Conservation (phyloP, 2,113 vertebrate genomes). For the Sylvia atricapilla region DNA sequence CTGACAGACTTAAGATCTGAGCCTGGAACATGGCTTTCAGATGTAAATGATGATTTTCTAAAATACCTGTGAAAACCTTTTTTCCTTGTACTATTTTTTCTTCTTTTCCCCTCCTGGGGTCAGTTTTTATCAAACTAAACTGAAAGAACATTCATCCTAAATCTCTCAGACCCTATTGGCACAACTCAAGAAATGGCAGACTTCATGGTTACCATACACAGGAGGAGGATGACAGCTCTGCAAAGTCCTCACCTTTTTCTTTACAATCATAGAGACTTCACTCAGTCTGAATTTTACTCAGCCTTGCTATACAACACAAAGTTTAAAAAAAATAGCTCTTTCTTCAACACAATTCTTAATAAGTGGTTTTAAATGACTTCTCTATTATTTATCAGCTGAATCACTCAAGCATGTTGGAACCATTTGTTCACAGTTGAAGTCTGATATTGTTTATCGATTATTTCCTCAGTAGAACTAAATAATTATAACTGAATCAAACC, state of each 20-base stretch:
- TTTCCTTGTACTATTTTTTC: not conserved
- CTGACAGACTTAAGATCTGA: not conserved
- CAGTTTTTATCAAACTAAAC: not conserved
- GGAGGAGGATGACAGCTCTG: not conserved
- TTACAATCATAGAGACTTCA: not conserved
- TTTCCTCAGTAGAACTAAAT: not conserved
- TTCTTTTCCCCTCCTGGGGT: too few relatives aligned
- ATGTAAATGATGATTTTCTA: rapidly evolving
- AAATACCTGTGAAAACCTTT: not conserved
- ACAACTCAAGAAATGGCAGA: not conserved
- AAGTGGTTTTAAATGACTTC: not conserved
- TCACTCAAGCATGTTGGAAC: not conserved
- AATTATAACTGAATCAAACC: not conserved
- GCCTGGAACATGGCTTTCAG: not conserved
- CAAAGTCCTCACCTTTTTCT: not conserved
- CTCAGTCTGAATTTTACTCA: not conserved
- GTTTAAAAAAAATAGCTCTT: not conserved
- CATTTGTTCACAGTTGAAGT: not conserved
- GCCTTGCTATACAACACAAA: not conserved
- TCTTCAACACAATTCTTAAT: not conserved
- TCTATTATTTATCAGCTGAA: not conserved
- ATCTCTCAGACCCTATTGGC: not conserved
- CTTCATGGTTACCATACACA: not conserved
- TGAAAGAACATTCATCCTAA: not conserved
- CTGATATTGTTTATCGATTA: not conserved